Percentiles rank a stretch among this genome's conserved stretches.
Conservation (phyloP, 2,797 vertebrate species). For the Tokudaia muenninki region DNA sequence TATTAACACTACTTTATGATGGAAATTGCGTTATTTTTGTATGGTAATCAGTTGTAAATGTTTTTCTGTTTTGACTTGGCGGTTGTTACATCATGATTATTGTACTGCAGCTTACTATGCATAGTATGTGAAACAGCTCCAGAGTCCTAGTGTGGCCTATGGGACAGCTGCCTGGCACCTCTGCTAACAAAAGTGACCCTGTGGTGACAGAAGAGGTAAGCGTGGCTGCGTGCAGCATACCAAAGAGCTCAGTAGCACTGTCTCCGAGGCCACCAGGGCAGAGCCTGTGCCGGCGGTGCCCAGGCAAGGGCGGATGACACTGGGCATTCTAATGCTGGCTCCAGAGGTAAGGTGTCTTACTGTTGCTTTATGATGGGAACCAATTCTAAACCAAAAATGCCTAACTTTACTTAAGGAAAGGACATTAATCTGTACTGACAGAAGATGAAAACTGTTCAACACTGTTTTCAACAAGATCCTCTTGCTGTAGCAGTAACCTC, state of each 20-base stretch:
- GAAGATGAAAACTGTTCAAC: conserved; percentile 71
- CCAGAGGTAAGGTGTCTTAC: conserved; percentile 69
- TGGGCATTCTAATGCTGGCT: neutral
- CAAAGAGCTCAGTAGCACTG: neutral
- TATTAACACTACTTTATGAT: conserved; percentile 77
- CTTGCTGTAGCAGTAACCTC: conserved; percentile 74
- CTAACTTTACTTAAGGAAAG: conserved; percentile 81
- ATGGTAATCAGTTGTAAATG: conserved; percentile 64
- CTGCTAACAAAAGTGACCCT: neutral
- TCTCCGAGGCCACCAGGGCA: rapidly evolving
- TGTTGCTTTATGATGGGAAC: conserved; percentile 74
- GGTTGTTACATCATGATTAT: conserved; percentile 69
- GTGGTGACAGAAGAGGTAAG: neutral
- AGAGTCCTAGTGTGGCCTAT: neutral
- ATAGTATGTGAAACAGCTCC: neutral
- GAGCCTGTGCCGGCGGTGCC: neutral
- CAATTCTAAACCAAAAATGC: conserved; percentile 78
- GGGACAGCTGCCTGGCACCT: neutral
- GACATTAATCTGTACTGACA: conserved; percentile 66
- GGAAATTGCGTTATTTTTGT: conserved; percentile 80
- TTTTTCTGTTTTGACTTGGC: conserved; percentile 55
- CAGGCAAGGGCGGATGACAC: neutral
- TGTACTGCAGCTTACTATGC: conserved; percentile 58
- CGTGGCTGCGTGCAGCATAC: neutral
- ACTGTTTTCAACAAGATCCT: conserved; percentile 71